A percentile compares a stretch with the other conserved stretches of the same genome.
Evolutionary conservation across 2,113 vertebrate genomes (phyloP).

Genomic region (Cebus imitator): DNA sequence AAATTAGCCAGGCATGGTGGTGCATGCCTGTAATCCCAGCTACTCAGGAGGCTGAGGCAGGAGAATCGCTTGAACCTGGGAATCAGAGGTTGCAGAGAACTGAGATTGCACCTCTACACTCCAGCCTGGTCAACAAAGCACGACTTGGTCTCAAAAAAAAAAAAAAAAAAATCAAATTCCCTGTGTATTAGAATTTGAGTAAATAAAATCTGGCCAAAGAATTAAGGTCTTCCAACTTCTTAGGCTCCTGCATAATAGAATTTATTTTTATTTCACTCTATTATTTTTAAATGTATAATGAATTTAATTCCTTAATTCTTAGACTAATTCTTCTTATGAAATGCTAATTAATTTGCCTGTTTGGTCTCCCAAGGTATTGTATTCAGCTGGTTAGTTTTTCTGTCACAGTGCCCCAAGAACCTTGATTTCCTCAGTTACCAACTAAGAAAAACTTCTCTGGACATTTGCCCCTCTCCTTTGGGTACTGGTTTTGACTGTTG

Average conservation of each 20-base stretch:
- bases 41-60: no score
- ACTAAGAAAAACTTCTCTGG: background rate
- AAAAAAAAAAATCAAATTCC: background rate
- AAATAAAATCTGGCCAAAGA: conserved; percentile 26
- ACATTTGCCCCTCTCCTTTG: background rate
- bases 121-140: no score
- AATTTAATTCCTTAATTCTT: conserved; percentile 26
- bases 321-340: background rate
- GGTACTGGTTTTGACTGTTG: background rate
- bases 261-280: conserved; percentile 24
- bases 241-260: background rate
- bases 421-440: background rate
- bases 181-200: background rate
- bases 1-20: no score
- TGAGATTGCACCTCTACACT: no score
- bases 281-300: conserved; percentile 20
- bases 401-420: background rate
- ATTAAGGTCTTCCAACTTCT: conserved; percentile 21
- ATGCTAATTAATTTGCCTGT: background rate
- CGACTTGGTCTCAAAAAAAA: no score
- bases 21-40: no score
- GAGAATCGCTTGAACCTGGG: no score
- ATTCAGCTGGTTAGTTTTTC: background rate
- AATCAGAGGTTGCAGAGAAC: no score
- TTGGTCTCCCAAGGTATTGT: background rate